Percentiles rank a stretch among this genome's conserved stretches.
phyloP scores from a whole-genome alignment of 2,888 invertebrate genomes.

The Acheta domesticus region DNA sequence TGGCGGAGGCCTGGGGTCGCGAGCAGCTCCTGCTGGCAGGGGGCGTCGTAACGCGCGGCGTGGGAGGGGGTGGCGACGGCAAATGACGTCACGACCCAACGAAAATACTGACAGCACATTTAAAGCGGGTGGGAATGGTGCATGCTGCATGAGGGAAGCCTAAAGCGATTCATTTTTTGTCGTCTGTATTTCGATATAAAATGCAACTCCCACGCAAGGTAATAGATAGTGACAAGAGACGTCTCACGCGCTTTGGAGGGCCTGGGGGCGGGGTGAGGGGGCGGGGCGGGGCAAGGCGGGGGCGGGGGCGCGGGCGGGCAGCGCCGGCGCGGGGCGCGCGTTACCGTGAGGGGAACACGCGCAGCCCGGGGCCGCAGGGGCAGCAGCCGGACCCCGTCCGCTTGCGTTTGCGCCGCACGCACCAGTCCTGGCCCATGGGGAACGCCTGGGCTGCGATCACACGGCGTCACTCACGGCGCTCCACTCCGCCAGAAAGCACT shows the following conservation, averaged over 20 bases:
- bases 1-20: no score
- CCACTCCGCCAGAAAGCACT: background rate
- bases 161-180: no score
- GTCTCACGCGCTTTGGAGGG: slow-evolving; percentile 44
- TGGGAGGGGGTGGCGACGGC: no score
- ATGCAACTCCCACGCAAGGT: no score
- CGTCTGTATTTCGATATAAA: no score
- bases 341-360: slow-evolving; percentile 37
- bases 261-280: slow-evolving; percentile 79
- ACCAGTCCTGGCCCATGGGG: slow-evolving; percentile 74
- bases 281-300: slow-evolving; percentile 89
- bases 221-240: no score
- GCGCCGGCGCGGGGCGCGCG: background rate
- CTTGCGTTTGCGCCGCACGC: slow-evolving; percentile 64
- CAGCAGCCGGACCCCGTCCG: slow-evolving; percentile 53
- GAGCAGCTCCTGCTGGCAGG: no score
- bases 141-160: no score
- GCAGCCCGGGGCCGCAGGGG: slow-evolving; percentile 34
- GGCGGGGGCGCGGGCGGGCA: slow-evolving; percentile 70
- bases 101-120: no score
- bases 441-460: background rate
- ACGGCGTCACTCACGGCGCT: background rate
- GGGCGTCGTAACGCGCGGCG: no score
- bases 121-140: no score
- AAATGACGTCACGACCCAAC: no score